Conservation (phyloP, 2,113 vertebrate genomes). For the Speoplatyrhinus poulsoni region DNA sequence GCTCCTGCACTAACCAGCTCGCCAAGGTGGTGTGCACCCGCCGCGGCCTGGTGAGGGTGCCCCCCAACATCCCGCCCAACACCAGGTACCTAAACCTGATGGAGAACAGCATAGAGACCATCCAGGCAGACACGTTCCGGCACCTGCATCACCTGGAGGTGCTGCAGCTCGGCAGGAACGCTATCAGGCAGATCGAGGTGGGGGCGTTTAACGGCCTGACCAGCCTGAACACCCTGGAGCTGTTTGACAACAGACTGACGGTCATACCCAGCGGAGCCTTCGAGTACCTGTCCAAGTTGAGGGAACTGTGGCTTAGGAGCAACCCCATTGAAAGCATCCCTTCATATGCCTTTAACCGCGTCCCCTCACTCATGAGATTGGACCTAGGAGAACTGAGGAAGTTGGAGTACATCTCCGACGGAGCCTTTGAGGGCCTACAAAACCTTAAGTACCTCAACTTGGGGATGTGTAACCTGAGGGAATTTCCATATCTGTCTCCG, state of each 20-base stretch:
- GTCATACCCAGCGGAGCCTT: conserved; percentile 98
- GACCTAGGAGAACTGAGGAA: conserved; percentile 95
- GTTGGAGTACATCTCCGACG: conserved; percentile 97
- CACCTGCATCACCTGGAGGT: conserved; percentile 96
- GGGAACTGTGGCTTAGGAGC: conserved; percentile 96
- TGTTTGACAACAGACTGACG: conserved; percentile 97
- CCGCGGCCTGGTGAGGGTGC: conserved; percentile 87
- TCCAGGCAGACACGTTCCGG: conserved; percentile 95
- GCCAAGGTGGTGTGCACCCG: conserved; percentile 98
- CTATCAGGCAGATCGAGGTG: conserved; percentile 97
- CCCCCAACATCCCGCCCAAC: conserved; percentile 91
- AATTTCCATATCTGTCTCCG: conserved; percentile 92
- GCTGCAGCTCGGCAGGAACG: conserved; percentile 92
- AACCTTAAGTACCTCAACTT: conserved; percentile 98
- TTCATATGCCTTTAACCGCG: conserved; percentile 96
- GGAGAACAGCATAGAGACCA: conserved; percentile 97
- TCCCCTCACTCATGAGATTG: conserved; percentile 95
- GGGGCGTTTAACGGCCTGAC: conserved; percentile 96
- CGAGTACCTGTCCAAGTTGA: conserved; percentile 95
- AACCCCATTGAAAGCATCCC: conserved; percentile 99
- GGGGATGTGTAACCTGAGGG: conserved; percentile 95
- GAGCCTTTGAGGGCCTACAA: conserved; percentile 93
- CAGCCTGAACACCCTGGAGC: conserved; percentile 97
- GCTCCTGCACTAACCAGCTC: conserved; percentile 97
- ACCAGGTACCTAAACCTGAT: conserved; percentile 96